Base-by-base conservation (phyloP, 2,113 vertebrate genomes). In the Suncus etruscus region DNA sequence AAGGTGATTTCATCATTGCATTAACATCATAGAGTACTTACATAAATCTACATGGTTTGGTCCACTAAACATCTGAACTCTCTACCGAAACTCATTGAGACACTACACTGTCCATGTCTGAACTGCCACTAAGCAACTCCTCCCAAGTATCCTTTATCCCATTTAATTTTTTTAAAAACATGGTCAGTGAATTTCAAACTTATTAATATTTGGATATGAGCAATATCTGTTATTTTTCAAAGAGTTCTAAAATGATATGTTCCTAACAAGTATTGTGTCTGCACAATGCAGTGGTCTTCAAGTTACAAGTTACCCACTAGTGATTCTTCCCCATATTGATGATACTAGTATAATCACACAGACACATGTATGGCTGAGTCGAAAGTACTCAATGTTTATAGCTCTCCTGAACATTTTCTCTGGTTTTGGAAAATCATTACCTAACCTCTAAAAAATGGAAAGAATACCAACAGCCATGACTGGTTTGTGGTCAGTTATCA, bases 401-500 rank as follows among this genome's bases (percentile, higher is more conserved):
- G 31, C 22, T 82, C 75, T 39, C 11, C 54, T 47, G 27, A 54
- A 82, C 65, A 65, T 25, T 66, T 65, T 70, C 70, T 48, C 1
- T 10, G 24, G 47, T 47, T 48, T 32, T 48, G 6, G 5, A 74
- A 81, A 77, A 54, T 81, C 81, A 87, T 45, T 61, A 83, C 22
- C 54, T 78, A 32, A 89, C 48, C 72, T 4, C 69, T 39, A 45
- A 32, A 89, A 88, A 89, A 94, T 48, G 24, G 77, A 45, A 80
- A 65, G 63, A 84, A n/a, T 54, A 66, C 45, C 48, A 65, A 80
- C 6, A 83, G 15, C 5, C n/a, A 50, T 29, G 70, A 86, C 0
- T 18, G 29, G 16, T 86, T 45, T 69, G 65, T 22, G 32, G 27
- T 66, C 16, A 68, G 65, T 32, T 61, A 70, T n/a, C 74, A 80